Evolutionary conservation across 2,888 invertebrate genomes (phyloP).

Genomic region (Philaethria dido): DNA sequence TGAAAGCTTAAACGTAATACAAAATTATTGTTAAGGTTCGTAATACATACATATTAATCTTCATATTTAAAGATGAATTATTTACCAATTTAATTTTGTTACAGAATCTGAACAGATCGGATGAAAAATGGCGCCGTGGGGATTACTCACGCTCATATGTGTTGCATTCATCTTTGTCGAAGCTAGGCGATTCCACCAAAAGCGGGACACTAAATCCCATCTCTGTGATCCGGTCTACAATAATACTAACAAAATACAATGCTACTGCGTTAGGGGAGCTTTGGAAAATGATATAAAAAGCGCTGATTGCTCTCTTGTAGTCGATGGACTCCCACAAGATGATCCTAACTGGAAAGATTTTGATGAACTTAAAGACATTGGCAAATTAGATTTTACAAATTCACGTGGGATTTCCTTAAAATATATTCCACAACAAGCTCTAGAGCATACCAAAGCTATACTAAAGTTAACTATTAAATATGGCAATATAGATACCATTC

Average conservation of each 20-base stretch:
- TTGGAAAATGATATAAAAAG: conserved; percentile 74
- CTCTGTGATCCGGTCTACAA: conserved; percentile 66
- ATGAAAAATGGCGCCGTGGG: conserved; percentile 61
- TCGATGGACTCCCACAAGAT: conserved; percentile 80
- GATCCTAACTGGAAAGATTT: conserved; percentile 88
- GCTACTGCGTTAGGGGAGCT: conserved; percentile 61
- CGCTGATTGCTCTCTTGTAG: conserved; percentile 88
- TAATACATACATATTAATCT: neutral
- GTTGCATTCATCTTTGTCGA: conserved; percentile 58
- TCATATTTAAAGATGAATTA: conserved; percentile 19
- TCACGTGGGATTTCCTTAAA: conserved; percentile 85
- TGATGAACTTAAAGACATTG: conserved; percentile 84
- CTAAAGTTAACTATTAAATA: conserved; percentile 85
- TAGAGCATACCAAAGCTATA: conserved; percentile 84
- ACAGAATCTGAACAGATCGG: conserved; percentile 51
- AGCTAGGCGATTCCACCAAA: conserved; percentile 58
- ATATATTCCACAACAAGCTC: conserved; percentile 87
- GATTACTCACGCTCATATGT: conserved; percentile 56
- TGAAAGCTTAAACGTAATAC: neutral
- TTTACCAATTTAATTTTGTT: conserved; percentile 46
- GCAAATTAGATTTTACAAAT: conserved; percentile 87
- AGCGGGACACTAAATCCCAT: conserved; percentile 55
- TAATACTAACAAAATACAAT: conserved; percentile 65
- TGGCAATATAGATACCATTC: conserved; percentile 86
- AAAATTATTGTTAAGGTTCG: neutral